Percentiles rank a stretch among this genome's conserved stretches.
Evolutionary conservation across 2,113 vertebrate species (phyloP).

Genomic region (Sitta europaea): DNA sequence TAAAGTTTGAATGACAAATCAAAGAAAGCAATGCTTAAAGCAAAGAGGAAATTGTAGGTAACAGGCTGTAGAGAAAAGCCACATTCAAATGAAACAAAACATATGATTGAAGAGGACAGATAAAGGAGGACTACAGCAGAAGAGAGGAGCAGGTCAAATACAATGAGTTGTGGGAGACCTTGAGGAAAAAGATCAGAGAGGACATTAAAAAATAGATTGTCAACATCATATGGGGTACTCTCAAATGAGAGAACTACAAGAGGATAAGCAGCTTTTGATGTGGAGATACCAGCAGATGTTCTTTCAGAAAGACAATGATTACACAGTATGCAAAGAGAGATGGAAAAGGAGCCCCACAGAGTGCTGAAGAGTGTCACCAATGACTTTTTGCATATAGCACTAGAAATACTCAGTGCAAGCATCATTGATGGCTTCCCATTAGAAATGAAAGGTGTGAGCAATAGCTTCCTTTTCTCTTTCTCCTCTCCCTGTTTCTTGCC

Average conservation of each 20-base stretch:
- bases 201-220: conserved; percentile 41
- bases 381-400: neutral
- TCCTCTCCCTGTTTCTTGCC: neutral
- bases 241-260: conserved; percentile 58
- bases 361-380: neutral
- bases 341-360: conserved; percentile 38
- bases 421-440: neutral
- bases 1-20: conserved; percentile 34
- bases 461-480: neutral
- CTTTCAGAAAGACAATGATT: conserved; percentile 56
- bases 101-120: conserved; percentile 4
- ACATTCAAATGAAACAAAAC: conserved; percentile 16
- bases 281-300: conserved; percentile 16
- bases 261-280: conserved; percentile 63
- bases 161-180: neutral
- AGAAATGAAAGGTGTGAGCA: neutral
- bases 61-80: neutral
- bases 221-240: conserved; percentile 44
- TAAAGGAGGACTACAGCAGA: conserved; percentile 9
- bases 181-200: conserved; percentile 53
- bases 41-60: neutral
- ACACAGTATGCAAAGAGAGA: conserved; percentile 35
- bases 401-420: neutral
- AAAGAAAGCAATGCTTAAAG: conserved; percentile 17
- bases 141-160: neutral